Evolutionary conservation across 2,113 vertebrate genomes (phyloP), one percentile per base, ranked within the genome.

Genomic region (Trematocara unimaculatum): DNA sequence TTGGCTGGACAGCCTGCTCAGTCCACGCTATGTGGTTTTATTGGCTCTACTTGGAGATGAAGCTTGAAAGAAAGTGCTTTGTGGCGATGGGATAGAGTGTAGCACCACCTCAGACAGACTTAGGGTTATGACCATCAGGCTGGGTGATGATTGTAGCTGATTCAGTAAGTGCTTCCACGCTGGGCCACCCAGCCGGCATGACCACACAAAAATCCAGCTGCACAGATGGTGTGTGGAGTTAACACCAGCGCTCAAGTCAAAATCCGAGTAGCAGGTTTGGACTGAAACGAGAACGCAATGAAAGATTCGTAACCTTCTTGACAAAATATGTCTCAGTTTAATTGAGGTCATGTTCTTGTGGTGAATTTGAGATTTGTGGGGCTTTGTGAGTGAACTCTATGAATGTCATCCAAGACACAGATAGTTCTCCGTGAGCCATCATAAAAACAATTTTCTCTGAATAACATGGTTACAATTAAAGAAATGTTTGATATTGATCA

Each of bases 111-210:
- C 31, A 9, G 42, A 74, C 4, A n/a, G 26, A 51, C 45, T 49
- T 51, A 31, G 26, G 72, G 45, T 77, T 51, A 77, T 70, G 80
- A 83, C 60, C 82, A 67, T 84, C 60, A 77, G 83, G 31, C 85
- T 29, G n/a, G 79, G 33, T 38, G 77, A 60, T 84, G 87, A 85
- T 62, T 91, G 90, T n/a, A 90, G 93, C 92, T 95, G 91, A 96
- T 94, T 94, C 91, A 93, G 93, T 87, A 85, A 93, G 87, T 87
- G 67, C 77, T 87, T 91, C 79, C 79, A 86, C 35, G 42, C 62
- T 64, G 33, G 95, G 87, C 96, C 94, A 95, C 95, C 93, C 95
- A 93, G 89, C 62, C 47, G 58, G 42, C 58, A 29, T 64, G 83
- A 90, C 93, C 82, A 90, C 91, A 92, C 79, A 42, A 84, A 93